A percentile compares a stretch with the other conserved stretches of the same genome.
Conservation (phyloP, 2,797 vertebrate species). For the Gobio occitaniae region DNA sequence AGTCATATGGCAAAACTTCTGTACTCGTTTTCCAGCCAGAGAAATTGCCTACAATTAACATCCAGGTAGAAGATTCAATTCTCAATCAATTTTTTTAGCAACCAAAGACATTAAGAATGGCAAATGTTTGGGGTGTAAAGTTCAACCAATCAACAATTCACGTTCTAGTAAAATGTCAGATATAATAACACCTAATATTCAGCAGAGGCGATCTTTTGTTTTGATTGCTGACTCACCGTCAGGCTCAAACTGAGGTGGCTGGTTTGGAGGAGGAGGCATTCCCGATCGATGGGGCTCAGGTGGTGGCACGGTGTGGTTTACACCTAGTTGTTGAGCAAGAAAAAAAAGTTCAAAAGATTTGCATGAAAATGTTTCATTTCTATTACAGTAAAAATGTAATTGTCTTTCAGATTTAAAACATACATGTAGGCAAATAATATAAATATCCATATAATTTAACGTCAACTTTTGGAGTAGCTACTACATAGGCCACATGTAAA, state of each 20-base stretch:
- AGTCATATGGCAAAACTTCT: constrained; percentile 77
- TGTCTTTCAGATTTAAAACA: not conserved
- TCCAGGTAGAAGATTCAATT: not conserved
- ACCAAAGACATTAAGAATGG: not conserved
- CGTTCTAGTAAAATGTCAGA: not conserved
- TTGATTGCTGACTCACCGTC: constrained; percentile 65
- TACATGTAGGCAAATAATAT: not conserved
- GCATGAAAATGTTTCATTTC: not conserved
- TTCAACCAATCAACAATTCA: constrained; percentile 2
- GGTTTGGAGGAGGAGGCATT: not conserved
- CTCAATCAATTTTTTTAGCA: not conserved
- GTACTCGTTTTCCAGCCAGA: constrained; percentile 77
- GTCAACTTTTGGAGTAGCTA: not conserved
- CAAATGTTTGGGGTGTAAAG: not conserved
- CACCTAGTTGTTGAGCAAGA: constrained; percentile 61
- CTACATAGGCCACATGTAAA: not conserved
- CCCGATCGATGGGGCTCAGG: constrained; percentile 69
- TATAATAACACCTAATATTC: not conserved
- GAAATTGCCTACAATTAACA: constrained; percentile 76
- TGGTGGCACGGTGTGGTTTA: constrained; percentile 70
- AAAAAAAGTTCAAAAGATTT: not conserved
- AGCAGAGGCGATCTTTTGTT: not conserved
- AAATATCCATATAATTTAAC: not conserved
- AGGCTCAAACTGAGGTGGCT: constrained; percentile 69
- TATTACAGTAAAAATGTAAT: not conserved